Evolutionary conservation across 2,797 vertebrate genomes (phyloP).

Genomic region (Phaenicophaeus curvirostris): DNA sequence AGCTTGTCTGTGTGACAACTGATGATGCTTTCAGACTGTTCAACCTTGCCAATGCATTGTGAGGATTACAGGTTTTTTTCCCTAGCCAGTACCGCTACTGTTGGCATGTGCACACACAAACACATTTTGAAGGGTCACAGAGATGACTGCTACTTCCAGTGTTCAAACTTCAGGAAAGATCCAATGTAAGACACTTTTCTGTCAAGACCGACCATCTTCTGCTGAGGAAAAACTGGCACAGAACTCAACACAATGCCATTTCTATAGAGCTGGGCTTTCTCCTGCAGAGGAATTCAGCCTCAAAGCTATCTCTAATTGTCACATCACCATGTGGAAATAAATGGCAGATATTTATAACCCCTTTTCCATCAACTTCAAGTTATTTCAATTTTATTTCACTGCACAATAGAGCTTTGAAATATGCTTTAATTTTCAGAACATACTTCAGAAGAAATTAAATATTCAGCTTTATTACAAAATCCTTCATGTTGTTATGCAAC

Average conservation of each 20-base stretch:
- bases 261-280: neutral
- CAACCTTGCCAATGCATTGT: neutral
- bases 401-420: neutral
- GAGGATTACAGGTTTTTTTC: neutral
- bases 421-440: neutral
- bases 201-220: neutral
- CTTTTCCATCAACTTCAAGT: neutral
- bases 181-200: neutral
- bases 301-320: neutral
- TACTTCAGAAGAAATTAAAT: neutral
- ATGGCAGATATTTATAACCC: neutral
- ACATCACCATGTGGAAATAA: neutral
- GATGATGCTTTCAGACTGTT: neutral
- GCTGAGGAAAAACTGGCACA: neutral
- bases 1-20: neutral
- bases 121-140: neutral
- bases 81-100: neutral
- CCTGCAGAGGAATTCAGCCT: neutral
- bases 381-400: neutral
- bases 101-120: neutral
- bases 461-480: neutral
- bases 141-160: neutral
- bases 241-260: neutral
- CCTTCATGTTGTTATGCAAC: neutral
- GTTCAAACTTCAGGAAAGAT: neutral